Base-by-base conservation (phyloP, 2,888 invertebrate species). In the Pristionchus fissidentatus region DNA sequence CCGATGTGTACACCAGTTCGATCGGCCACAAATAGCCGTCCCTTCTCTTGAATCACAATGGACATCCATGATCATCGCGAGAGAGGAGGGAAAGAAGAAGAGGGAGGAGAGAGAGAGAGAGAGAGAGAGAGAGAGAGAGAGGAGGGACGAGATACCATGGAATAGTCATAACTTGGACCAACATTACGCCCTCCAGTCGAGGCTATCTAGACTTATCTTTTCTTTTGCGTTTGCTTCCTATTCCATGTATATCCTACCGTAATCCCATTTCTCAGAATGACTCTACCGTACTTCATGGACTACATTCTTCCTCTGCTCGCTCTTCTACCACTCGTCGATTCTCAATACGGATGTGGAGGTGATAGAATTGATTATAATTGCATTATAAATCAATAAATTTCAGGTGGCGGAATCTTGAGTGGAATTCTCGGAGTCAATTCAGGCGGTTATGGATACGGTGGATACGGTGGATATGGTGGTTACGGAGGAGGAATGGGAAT, bases 401-500 rank as follows among this genome's bases (percentile, higher is more conserved):
- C 66, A 66, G 66, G 49, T 19, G 77, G 77, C 1, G 78, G 78
- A 78, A 52, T 78, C 19, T 38, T 78, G 29, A n/a, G 78, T 52
- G 78, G 78, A 52, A 35, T 78, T 8, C 26, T 78, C 0, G 78
- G 78, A 55, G 19, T 52, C 32, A 22, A 32, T 55, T 4, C 35
- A 4, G 78, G n/a, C n/a, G n/a, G 78, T 35, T 78, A 78, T 13
- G 78, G 78, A 38, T 86, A 86, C 73, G 87, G 87, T 43, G 87
- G 87, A 22, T 85, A 84, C 73, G 85, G 85, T 84, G 83, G 81
- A 15, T 84, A 84, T 57, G 85, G 85, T 22, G 85, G 88, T n/a
- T 79, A 83, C 41, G 85, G 84, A 22, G 85, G 87, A 57, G 84
- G 85, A 78, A 32, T 29, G 32, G 78, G 52, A 55, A 29, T n/a